Evolutionary conservation across 2,797 vertebrate species (phyloP).

Genomic region (Tapera naevia): DNA sequence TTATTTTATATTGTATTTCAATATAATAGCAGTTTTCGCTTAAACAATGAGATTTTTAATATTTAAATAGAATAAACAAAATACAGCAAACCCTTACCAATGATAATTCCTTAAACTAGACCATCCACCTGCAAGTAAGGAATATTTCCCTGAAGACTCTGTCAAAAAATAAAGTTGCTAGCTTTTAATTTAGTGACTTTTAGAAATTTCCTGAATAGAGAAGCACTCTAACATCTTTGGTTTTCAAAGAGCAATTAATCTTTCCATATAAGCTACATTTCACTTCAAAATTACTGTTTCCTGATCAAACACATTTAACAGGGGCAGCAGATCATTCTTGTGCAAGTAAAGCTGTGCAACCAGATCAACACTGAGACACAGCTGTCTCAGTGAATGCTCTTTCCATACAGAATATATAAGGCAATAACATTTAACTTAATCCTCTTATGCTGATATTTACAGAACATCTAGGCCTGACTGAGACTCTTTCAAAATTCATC

Average conservation of each 20-base stretch:
- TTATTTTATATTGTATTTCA: not conserved
- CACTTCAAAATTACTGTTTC: not conserved
- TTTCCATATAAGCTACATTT: not conserved
- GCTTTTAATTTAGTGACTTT: not conserved
- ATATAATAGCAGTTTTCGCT: conserved; percentile 2
- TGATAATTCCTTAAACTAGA: not conserved
- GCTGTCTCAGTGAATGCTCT: not conserved
- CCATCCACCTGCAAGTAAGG: not conserved
- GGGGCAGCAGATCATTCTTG: not conserved
- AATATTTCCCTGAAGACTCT: not conserved
- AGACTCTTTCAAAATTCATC: not conserved
- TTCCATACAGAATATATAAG: not conserved
- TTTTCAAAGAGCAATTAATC: not conserved
- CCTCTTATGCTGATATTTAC: not conserved
- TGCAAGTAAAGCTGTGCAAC: not conserved
- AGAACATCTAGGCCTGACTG: not conserved
- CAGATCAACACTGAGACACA: not conserved
- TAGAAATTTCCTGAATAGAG: not conserved
- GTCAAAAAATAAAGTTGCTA: not conserved
- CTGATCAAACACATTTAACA: not conserved
- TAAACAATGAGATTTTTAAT: not conserved
- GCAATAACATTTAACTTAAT: not conserved
- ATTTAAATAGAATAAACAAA: not conserved
- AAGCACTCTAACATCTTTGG: not conserved
- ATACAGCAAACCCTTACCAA: not conserved